Percentiles rank a stretch among this genome's conserved stretches.
Conservation (phyloP, 2,888 invertebrate species). For the Bellardia bayeri region DNA sequence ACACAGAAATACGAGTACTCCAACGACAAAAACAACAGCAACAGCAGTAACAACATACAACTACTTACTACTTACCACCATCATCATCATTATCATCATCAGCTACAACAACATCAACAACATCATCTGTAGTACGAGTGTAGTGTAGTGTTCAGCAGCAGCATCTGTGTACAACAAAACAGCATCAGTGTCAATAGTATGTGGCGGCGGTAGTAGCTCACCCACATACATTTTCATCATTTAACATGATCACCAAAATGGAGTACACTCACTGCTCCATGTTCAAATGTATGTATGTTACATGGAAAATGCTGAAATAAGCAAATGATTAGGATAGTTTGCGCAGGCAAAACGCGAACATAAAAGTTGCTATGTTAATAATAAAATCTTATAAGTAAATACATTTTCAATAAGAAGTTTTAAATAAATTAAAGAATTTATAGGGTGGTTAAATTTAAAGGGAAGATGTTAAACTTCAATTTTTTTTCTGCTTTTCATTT, state of each 20-base stretch:
- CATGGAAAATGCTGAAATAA: conserved; percentile 31
- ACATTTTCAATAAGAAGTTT: no score
- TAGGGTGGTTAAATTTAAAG: no score
- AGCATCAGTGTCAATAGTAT: conserved; percentile 55
- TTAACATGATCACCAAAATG: conserved; percentile 37
- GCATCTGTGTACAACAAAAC: conserved; percentile 23
- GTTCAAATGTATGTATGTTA: conserved; percentile 13
- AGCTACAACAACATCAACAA: conserved; percentile 9
- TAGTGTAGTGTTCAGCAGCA: background rate
- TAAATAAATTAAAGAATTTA: no score
- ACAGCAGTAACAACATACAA: background rate
- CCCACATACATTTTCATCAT: conserved; percentile 69
- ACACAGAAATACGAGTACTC: conserved; percentile 21
- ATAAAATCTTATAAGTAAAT: no score
- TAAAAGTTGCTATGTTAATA: background rate
- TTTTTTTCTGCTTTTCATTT: no score
- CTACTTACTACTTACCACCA: background rate
- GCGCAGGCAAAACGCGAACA: background rate
- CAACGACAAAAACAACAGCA: conserved; percentile 22
- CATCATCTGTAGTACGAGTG: conserved; percentile 13
- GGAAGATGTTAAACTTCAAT: no score
- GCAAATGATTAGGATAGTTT: background rate
- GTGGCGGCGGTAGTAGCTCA: conserved; percentile 58
- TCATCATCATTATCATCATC: background rate
- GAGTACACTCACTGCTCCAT: conserved; percentile 22